A percentile compares a stretch with the other conserved stretches of the same genome.
These are phyloP conservation scores for Meta bourneti DNA, from an alignment of 2,888 invertebrate genomes.

Conservation along the genomic window DNA sequence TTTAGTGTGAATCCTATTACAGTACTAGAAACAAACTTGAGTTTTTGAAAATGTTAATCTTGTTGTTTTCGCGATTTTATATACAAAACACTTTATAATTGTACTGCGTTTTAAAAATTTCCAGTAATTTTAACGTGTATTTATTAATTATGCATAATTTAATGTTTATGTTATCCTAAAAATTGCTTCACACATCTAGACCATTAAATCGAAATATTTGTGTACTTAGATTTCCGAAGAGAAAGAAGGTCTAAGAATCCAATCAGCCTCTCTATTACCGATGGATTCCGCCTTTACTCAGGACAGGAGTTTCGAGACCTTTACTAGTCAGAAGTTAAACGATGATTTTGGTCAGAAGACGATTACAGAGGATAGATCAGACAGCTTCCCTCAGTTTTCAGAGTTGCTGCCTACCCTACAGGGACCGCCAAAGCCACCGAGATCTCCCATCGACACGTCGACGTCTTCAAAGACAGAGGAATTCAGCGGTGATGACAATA, in stretches of 20 bases:
- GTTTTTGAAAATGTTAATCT: no score
- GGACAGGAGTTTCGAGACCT: constrained; percentile 19
- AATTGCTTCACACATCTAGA: no score
- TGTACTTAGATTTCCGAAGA: constrained; percentile 44
- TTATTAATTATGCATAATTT: no score
- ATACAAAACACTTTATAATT: no score
- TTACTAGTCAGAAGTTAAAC: constrained; percentile 41
- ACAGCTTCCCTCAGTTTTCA: constrained; percentile 51
- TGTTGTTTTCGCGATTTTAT: no score
- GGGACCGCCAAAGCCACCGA: constrained; percentile 4
- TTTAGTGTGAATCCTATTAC: no score
- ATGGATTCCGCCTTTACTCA: not conserved
- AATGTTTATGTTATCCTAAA: no score
- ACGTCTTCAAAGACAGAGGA: constrained; percentile 48
- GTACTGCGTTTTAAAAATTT: no score
- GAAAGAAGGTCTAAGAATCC: constrained; percentile 54
- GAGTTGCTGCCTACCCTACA: constrained; percentile 30
- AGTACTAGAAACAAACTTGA: no score
- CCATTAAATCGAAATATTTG: no score
- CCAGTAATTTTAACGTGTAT: no score
- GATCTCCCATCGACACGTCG: constrained; percentile 34
- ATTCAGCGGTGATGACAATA: constrained; percentile 57
- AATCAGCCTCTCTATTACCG: constrained; percentile 52
- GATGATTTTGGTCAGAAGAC: constrained; percentile 5
- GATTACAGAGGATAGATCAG: not conserved